Evolutionary conservation across 2,888 invertebrate species (phyloP), one percentile per base, ranked within the genome.

Genomic region (Drosophila hamatofila): DNA sequence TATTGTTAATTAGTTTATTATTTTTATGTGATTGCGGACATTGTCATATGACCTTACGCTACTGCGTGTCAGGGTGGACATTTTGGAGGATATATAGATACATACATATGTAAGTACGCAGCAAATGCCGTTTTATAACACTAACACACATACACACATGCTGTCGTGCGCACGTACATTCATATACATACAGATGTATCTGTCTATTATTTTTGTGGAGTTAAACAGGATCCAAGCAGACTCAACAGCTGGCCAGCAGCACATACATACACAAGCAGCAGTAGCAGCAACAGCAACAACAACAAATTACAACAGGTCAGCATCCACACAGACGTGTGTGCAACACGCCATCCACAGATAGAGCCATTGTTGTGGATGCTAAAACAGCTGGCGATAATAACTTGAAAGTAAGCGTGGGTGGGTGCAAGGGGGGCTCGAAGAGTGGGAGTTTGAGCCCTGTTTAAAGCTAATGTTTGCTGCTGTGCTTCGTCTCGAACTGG

Each of bases 371-470:
- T 75, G 85, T 84, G 82, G 81, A 89, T 73, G 61, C 4, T 66
- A 54, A 75, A 87, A 89, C 83, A 83, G 83, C 83, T 83, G 88
- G 89, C 75, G 42, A 59, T 51, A 54, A 69, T 16, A 81, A 59
- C 59, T 49, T 55, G 37, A 25, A 61, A 52, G 21, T 65, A 55
- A 27, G 23, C 25, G 57, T 59, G 58, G 58, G 49, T 60, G 57
- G 48, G 52, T 48, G 37, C 41, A 18, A n/a, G n/a, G 18, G 46
- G 42, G 27, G 27, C 59, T n/a, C 41, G 39, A 11, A 9, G n/a
- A 44, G 23, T 35, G 27, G 39, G 42, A 25, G 56, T 11, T 49
- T 59, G 60, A 71, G 61, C 48, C 41, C 25, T 51, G 57, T 27
- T 67, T 30, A 62, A 68, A 71, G 61, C 42, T 67, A 80, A 51